Base-by-base conservation (phyloP, 2,888 invertebrate genomes). In the Drosophila parthenogenetica region DNA sequence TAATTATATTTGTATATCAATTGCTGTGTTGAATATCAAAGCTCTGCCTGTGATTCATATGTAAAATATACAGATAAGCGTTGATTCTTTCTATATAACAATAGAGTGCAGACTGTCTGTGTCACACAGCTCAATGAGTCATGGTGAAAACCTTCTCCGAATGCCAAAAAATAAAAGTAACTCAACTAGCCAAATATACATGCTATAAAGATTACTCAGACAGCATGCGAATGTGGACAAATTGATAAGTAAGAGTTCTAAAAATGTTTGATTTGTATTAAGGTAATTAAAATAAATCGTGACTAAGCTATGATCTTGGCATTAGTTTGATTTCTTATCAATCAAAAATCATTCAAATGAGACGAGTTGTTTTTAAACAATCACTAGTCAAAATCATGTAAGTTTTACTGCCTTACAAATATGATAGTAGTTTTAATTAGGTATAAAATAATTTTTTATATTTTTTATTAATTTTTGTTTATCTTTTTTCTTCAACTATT, bases 111-210 rank as follows among this genome's bases (percentile, higher is more conserved):
- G 68, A 63, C 29, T 29, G 8, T 29, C 68, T 68, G 29, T 72
- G 64, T 77, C 62, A 59, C 80, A 68, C 57, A 42, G 13, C 32
- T 8, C 8, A 1, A 19, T 77, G 80, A 77, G 39, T 77, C 77
- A 77, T 50, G 16, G 55, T 53, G 55, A 62, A 71, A 72, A 72
- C 72, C 61, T 57, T 71, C n/a, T 37, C 64, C 29, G 35, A 60
- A 72, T 54, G 42, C 55, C 37, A 53, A 75, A 69, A 70, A 60
- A 57, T 70, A 69, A 70, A 60, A 55, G 32, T 55, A 32, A 43
- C 22, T 54, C 39, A 42, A 46, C 5, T 19, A 14, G 7, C 49
- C n/a, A 53, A 43, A 8, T 3, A 48, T 49, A 39, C 43, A 7
- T 37, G 48, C 13, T 13, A 8, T 14, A 35, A n/a, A 37, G 40